Base-by-base conservation (phyloP, 1,140 invertebrate species). In the Physella acuta region DNA sequence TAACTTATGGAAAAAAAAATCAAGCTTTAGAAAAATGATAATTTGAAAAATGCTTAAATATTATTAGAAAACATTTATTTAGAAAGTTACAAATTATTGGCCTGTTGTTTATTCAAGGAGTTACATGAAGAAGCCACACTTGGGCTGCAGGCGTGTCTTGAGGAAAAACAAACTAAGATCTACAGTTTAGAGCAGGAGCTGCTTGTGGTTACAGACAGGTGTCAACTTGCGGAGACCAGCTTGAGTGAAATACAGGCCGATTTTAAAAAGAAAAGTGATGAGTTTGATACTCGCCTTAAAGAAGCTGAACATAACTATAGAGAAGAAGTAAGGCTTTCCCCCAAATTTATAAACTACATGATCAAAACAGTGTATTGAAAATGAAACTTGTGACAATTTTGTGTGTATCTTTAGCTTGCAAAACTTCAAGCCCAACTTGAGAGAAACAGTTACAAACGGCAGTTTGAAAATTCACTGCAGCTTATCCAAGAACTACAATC, bases 391-490 rank as follows among this genome's bases (percentile, higher is more conserved):
- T 44, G 39, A 16, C 11, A 17, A 8, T 36, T 17, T 59, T 59
- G 39, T 17, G 14, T 64, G 49, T 60, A 0, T 64, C 39, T n/a
- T 11, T 39, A 73, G 72, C 26, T 71, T 33, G 33, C 53, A 37
- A 63, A 65, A 36, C 34, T 73, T 33, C 37, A 71, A 64, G 39
- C 52, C n/a, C 26, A 68, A 20, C 34, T 44, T 51, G 60, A 71
- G 33, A 30, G 44, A 14, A 71, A 56, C 37, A 73, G n/a, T 51
- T 73, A 71, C 60, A 26, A 56, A 1, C 63, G 30, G 4, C 68
- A 70, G 68, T 73, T 73, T 59, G 34, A 68, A 33, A 36, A 30
- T 33, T 70, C 69, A 26, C 59, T 56, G 72, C 68, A 73, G 58
- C 17, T 71, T 55, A 53, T 73, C 26, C 34, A 37, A 36, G 69